Conservation (phyloP, 2,797 vertebrate genomes). For the Amniataba percoides region DNA sequence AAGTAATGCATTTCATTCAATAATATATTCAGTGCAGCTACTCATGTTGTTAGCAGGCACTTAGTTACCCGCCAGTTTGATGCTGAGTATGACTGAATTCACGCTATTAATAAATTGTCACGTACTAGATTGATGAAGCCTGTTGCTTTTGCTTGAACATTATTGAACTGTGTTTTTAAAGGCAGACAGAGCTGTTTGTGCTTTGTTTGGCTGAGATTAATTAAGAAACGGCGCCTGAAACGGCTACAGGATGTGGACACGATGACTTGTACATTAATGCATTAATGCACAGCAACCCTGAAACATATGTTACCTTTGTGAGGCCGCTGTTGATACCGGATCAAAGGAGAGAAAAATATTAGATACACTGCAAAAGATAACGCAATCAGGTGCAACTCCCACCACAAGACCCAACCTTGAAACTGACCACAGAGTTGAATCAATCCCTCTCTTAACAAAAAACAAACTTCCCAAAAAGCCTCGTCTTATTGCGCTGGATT, state of each 20-base stretch:
- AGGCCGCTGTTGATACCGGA: conserved; percentile 21
- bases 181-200: conserved; percentile 3
- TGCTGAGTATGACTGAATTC: conserved; percentile 15
- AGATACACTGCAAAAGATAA: conserved; percentile 20
- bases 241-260: neutral
- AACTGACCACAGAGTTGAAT: neutral
- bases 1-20: conserved; percentile 13
- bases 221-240: neutral
- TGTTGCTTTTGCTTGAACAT: conserved; percentile 1
- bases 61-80: conserved; percentile 4
- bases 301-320: conserved; percentile 11
- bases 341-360: conserved; percentile 34
- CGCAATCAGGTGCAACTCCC: conserved; percentile 36
- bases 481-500: neutral
- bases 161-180: neutral
- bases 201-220: conserved; percentile 20
- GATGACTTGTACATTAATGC: no score
- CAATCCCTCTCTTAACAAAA: neutral
- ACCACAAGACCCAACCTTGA: conserved; percentile 15
- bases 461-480: neutral
- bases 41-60: conserved; percentile 22
- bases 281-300: neutral
- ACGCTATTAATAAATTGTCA: conserved; percentile 19
- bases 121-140: conserved; percentile 2
- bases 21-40: conserved; percentile 18